phyloP scores from a whole-genome alignment of 2,888 invertebrate genomes.

The Coenonympha arcania region DNA sequence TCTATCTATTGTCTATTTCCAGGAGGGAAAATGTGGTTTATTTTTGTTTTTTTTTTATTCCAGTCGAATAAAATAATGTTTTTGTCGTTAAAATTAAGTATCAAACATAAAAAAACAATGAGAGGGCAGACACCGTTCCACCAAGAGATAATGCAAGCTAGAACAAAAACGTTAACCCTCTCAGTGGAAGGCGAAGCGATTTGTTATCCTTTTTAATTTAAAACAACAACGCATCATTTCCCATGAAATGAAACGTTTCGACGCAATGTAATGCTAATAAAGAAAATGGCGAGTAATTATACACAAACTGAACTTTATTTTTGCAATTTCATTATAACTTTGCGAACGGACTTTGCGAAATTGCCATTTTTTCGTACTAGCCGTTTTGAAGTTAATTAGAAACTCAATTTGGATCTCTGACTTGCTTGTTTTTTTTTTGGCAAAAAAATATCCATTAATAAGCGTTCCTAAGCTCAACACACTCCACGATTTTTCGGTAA shows the following conservation, averaged over 20 bases:
- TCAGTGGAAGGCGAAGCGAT: constrained; percentile 14
- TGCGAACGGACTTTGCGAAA: background rate
- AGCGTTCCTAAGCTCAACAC: too few relatives aligned
- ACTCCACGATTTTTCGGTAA: background rate
- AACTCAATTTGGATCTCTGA: constrained; percentile 1
- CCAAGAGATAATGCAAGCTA: background rate
- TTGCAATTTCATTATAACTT: constrained; percentile 4
- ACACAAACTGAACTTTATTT: constrained; percentile 11
- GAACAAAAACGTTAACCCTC: constrained; percentile 4
- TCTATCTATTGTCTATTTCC: too few relatives aligned
- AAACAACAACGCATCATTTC: constrained; percentile 13
- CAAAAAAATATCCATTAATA: too few relatives aligned
- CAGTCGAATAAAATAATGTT: background rate
- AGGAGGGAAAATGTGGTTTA: too few relatives aligned
- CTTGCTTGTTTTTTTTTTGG: background rate
- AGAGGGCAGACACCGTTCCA: background rate
- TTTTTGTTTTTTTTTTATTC: too few relatives aligned
- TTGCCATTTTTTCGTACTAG: constrained; percentile 1
- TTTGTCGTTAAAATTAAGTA: background rate
- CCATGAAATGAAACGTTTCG: constrained; percentile 8
- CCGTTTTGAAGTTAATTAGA: constrained; percentile 5
- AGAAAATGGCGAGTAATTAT: constrained; percentile 16
- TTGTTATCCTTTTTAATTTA: constrained; percentile 27
- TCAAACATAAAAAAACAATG: background rate
- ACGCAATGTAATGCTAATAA: constrained; percentile 14